Evolutionary conservation across 2,113 vertebrate species (phyloP), one percentile per base, ranked within the genome.

Genomic region (Erythrocercus mccallii): DNA sequence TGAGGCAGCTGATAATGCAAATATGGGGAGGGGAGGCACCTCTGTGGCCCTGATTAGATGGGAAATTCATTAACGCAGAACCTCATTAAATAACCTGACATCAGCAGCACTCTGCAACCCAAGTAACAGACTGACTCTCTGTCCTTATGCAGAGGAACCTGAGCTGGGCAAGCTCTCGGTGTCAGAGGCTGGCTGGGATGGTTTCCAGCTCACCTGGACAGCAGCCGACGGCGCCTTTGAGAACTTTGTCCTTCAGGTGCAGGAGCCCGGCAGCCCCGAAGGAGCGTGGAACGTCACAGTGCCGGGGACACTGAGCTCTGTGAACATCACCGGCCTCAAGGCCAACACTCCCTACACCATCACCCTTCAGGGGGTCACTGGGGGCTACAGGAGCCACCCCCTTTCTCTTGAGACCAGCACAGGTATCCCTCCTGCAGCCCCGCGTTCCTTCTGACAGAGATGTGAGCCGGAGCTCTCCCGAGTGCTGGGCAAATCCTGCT

Each of bases 171-270:
- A 97, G n/a, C 72, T 99, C 30, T 97, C 97, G 3, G 95, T 99
- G 38, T 97, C 98, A 20, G 53, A 98, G 31, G 92, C 99, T 92
- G 98, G 98, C 92, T 99, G 99, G 99, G 98, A 99, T 95, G 98
- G 98, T 97, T 98, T 99, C 98, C 98, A 95, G 90, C 96, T 99
- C 97, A 98, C 98, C 97, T 99, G 99, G 99, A 98, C 97, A 4
- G 97, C 99, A 40, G 97, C 98, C 0, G 98, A 98, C 3, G 98
- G 98, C 44, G 96, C 93, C 74, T 99, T 98, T 96, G 98, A 99
- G 64, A 97, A 60, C 93, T 99, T 99, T 98, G 58, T 99, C 96
- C 71, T 99, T 86, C 98, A 99, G 98, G 98, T 99, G 94, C 98
- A 97, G 51, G 98, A 99, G 57, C 48, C 97, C 10, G 98, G 98